These are phyloP conservation scores for Anguilla obscura DNA, from an alignment of 2,797 vertebrate species.

Conservation along the genomic window DNA sequence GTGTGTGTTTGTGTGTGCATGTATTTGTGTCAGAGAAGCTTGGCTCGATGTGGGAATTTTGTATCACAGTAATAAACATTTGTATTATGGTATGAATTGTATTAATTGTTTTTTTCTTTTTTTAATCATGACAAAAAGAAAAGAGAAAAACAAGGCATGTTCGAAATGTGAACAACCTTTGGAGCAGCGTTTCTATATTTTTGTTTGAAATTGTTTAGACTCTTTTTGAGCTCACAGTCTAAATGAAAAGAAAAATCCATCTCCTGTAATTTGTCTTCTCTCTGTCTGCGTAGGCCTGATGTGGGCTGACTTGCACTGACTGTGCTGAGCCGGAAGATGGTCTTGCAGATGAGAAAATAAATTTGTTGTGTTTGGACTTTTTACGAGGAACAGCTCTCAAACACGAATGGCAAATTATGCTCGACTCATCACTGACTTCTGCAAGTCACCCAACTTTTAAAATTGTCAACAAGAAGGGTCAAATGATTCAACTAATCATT, in stretches of 20 bases:
- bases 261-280: neutral
- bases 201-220: neutral
- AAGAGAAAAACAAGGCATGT: neutral
- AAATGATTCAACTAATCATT: neutral
- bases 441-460: neutral
- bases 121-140: neutral
- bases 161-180: neutral
- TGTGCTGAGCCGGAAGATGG: neutral
- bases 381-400: neutral
- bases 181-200: neutral
- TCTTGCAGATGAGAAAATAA: neutral
- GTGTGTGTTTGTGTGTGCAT: slow-evolving; percentile 39
- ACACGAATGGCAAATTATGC: neutral
- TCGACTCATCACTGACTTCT: neutral
- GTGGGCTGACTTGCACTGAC: neutral
- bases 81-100: neutral
- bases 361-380: neutral
- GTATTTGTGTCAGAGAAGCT: neutral
- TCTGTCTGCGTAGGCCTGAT: neutral
- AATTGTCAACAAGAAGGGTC: neutral
- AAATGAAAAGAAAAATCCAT: neutral
- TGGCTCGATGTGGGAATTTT: neutral
- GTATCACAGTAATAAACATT: neutral
- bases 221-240: neutral
- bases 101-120: neutral